These are phyloP conservation scores for Drosophila mayaguana DNA, from an alignment of 2,888 invertebrate genomes.

Conservation along the genomic window DNA sequence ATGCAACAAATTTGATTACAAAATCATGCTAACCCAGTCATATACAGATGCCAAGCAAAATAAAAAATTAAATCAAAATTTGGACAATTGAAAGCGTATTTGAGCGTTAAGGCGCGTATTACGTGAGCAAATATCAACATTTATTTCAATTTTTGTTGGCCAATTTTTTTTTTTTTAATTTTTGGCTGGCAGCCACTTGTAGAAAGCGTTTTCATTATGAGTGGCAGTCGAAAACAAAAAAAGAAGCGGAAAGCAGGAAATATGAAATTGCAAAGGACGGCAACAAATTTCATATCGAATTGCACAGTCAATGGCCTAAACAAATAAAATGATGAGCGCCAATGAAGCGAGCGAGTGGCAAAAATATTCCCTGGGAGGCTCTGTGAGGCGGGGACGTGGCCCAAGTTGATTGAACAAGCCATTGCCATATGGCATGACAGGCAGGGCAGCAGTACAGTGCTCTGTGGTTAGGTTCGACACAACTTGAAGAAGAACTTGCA, in stretches of 20 bases:
- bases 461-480: constrained; percentile 19
- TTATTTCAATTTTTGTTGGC: constrained; percentile 73
- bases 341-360: constrained; percentile 76
- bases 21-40: neutral
- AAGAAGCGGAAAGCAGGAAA: constrained; percentile 23
- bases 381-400: constrained; percentile 1
- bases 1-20: neutral
- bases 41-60: neutral
- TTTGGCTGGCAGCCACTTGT: constrained; percentile 62
- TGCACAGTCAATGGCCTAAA: constrained; percentile 74
- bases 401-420: constrained; percentile 26
- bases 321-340: constrained; percentile 80
- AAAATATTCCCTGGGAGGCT: constrained; percentile 56
- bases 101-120: constrained; percentile 81
- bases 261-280: constrained; percentile 51
- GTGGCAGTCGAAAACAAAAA: constrained; percentile 47
- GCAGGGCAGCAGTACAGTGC: constrained; percentile 46
- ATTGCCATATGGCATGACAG: constrained; percentile 9
- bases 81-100: constrained; percentile 81
- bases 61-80: constrained; percentile 54
- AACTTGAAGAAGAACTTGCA: neutral
- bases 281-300: constrained; percentile 74
- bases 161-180: constrained; percentile 43
- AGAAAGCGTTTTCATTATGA: constrained; percentile 77
- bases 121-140: constrained; percentile 77